phyloP scores from a whole-genome alignment of 2,113 vertebrate genomes.

The Hystrix brachyura region DNA sequence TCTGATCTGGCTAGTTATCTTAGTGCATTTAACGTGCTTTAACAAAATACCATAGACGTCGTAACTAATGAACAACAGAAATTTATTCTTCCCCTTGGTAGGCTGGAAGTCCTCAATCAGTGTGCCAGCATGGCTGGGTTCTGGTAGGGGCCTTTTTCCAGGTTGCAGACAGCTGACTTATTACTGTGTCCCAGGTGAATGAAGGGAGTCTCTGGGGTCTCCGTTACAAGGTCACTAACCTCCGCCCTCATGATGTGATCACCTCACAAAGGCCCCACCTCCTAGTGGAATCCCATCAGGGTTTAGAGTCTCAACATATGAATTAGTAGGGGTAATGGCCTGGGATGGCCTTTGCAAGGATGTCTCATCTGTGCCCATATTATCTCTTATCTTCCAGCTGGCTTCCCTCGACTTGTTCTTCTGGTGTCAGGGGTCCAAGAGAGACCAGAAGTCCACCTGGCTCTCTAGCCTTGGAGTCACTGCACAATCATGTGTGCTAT shows the following conservation, averaged over 20 bases:
- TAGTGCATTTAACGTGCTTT: not conserved
- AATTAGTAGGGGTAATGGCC: not conserved
- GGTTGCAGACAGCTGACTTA: not conserved
- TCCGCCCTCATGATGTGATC: not conserved
- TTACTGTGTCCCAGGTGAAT: not conserved
- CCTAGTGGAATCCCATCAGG: not conserved
- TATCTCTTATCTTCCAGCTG: not conserved
- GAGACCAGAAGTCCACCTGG: not conserved
- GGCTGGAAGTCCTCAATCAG: not conserved
- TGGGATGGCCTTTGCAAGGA: not conserved
- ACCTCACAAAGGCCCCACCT: not conserved
- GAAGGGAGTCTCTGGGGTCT: not conserved
- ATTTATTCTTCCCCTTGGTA: not conserved
- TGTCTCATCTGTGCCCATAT: not conserved
- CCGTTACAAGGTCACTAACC: not conserved
- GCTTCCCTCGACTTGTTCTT: not conserved
- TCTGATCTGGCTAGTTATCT: not conserved
- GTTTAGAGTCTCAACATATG: not conserved
- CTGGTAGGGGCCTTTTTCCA: not conserved
- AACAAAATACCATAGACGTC: not conserved
- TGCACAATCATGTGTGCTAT: not conserved
- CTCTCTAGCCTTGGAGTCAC: not conserved
- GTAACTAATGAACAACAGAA: not conserved
- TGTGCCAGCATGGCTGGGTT: not conserved
- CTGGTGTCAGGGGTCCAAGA: not conserved